Evolutionary conservation across 2,888 invertebrate genomes (phyloP).

Genomic region (Notocelia uddmanniana): DNA sequence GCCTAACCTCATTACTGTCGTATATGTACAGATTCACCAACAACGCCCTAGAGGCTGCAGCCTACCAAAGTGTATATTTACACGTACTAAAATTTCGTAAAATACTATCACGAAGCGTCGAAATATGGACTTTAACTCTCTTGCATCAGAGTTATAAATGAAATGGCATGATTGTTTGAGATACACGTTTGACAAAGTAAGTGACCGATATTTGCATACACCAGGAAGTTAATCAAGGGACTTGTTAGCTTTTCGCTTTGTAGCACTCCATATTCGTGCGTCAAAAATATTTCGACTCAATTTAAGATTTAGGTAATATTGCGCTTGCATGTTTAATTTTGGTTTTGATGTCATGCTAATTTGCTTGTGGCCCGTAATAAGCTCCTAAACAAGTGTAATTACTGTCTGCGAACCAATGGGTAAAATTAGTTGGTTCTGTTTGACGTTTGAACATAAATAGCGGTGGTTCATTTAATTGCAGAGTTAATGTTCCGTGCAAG

Average conservation of each 20-base stretch:
- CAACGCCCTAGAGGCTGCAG: slow-evolving; percentile 63
- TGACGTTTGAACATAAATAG: neutral
- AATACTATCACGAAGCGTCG: too few species aligned
- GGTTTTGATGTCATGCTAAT: slow-evolving; percentile 25
- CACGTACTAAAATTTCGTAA: slow-evolving; percentile 55
- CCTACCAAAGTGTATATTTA: slow-evolving; percentile 61
- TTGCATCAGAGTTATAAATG: neutral
- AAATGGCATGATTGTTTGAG: neutral
- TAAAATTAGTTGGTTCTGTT: neutral
- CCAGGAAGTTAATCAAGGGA: slow-evolving; percentile 67
- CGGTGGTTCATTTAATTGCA: neutral
- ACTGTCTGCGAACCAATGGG: slow-evolving; percentile 4
- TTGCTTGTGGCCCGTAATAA: slow-evolving; percentile 19
- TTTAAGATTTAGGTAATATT: slow-evolving; percentile 32
- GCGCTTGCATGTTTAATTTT: slow-evolving; percentile 36
- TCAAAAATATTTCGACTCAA: slow-evolving; percentile 34
- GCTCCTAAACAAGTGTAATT: slow-evolving; percentile 5
- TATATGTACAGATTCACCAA: slow-evolving; percentile 71
- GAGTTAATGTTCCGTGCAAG: neutral
- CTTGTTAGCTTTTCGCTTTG: slow-evolving; percentile 50
- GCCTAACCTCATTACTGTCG: slow-evolving; percentile 62
- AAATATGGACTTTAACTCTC: neutral
- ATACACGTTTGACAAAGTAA: slow-evolving; percentile 9
- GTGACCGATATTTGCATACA: slow-evolving; percentile 60
- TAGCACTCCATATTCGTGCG: slow-evolving; percentile 41